Base-by-base conservation (phyloP, 2,797 vertebrate species). In the Diceros bicornis region DNA sequence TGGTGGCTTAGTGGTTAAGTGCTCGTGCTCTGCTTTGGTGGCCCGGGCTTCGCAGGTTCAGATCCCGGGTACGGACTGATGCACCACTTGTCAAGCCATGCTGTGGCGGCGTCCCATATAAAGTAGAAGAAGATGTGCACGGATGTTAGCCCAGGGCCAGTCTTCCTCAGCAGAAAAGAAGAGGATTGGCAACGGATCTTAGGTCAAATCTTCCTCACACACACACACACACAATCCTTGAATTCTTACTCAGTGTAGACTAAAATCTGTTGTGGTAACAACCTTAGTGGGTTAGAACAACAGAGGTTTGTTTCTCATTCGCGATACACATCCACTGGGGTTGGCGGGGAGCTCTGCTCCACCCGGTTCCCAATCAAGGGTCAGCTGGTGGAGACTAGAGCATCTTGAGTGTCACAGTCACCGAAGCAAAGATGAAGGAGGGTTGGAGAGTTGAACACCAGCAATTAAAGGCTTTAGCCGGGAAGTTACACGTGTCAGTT, bases 311-410 rank as follows among this genome's bases (percentile, higher is more conserved):
- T 74, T 93, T 41, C 52, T 85, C 29, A 25, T 13, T 25, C 7
- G 0, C 6, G 18, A 29, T 29, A 32, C 9, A 4, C 20, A 25
- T 44, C 62, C 44, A 0, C 7, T 5, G 1, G 1, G 5, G 20
- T 37, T 14, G 44, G 6, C 29, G 16, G 72, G 75, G 86, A 91
- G 44, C 10, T 5, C 34, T 50, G 2, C 6, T 3, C 4, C 37
- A 8, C 57, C 75, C 13, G 71, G 0, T 59, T 74, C 41, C 71
- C 71, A 2, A 14, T 8, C 52, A 21, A 16, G 57, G 82, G 14
- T 41, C 64, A 23, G 11, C 11, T n/a, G 32, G 17, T 47, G 16
- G 57, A 47, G 18, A 59, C 57, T 4, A 0, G 9, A 52, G 17
- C n/a, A 21, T 44, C 37, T 2, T 23, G 6, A 71, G 34, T 55